phyloP scores from a whole-genome alignment of 2,113 vertebrate genomes.

The Mirounga angustirostris region DNA sequence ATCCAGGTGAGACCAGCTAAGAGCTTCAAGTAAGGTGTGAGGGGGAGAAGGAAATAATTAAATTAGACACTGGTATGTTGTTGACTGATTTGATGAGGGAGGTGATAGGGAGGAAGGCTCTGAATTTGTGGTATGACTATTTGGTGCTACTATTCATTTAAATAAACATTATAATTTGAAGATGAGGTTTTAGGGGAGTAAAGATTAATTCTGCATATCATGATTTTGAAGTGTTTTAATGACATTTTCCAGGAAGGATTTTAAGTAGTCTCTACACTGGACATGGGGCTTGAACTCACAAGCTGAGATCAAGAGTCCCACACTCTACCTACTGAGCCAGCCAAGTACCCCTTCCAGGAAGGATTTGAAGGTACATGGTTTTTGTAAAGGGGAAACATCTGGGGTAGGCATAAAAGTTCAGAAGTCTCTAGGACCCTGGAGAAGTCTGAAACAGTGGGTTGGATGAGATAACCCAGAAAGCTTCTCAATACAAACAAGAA shows the following conservation, averaged over 20 bases:
- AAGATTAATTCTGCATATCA: not conserved
- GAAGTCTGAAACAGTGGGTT: not conserved
- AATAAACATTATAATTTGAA: not conserved
- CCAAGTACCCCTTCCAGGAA: not conserved
- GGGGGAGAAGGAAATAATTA: not conserved
- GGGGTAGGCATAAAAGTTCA: not conserved
- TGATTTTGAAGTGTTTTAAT: not conserved
- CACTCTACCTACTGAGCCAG: not conserved
- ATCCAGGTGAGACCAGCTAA: not conserved
- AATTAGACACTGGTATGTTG: not conserved
- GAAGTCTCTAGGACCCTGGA: accelerated
- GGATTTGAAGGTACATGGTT: not conserved
- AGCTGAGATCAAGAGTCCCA: not conserved
- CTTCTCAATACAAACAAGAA: not conserved
- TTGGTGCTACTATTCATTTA: not conserved
- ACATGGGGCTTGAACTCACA: not conserved
- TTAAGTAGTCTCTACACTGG: not conserved
- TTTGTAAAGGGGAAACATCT: not conserved
- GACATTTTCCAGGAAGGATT: not conserved
- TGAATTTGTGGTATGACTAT: not conserved
- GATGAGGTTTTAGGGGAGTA: not conserved
- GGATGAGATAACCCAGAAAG: not conserved
- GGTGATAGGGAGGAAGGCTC: accelerated
- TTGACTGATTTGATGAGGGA: not conserved
- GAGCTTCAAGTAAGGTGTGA: not conserved